Evolutionary conservation across 2,888 invertebrate species (phyloP), one percentile per base, ranked within the genome.

Genomic region (Drosophila anomalata): DNA sequence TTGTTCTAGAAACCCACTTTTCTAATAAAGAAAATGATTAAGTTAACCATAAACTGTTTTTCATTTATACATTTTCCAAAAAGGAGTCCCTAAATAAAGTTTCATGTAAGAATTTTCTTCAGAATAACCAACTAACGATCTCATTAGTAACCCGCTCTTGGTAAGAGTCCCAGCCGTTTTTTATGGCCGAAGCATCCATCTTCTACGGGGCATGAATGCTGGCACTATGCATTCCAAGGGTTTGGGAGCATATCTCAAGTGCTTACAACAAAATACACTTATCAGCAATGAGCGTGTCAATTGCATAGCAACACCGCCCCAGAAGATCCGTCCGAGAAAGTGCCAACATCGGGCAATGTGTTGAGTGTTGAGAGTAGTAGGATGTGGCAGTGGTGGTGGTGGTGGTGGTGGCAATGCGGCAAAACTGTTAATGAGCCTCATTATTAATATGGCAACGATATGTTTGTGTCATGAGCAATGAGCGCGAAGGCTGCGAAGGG

Each of bases 371-470:
- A 17, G 42, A 14, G 60, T 51, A 53, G 60, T 54, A 55, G 79
- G 66, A 36, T 41, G 57, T 65, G 55, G 65, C 8, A 14, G 42
- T 29, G 26, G 65, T 17, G 17, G 17, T 17, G 17, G 17, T 17
- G 17, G 17, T 17, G 26, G 46, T 47, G 65, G 65, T 52, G 65
- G 65, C 53, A 73, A 73, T 87, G 73, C 83, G 70, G 63, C 60
- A 72, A 69, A 44, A 46, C 55, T 55, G 87, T 78, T 90, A 90
- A 90, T 90, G 90, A 89, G 90, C 74, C 88, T 88, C 87, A 80
- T 89, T 87, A 90, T 89, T 89, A 87, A 90, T 89, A 90, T 89
- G 84, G 85, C 80, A 79, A 77, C 82, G 86, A 87, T 87, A 79
- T 83, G 82, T 83, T 87, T 79, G 76, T 88, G 90, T 85, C 90